Evolutionary conservation across 2,113 vertebrate species (phyloP), one percentile per base, ranked within the genome.

Genomic region (Neogale vison): DNA sequence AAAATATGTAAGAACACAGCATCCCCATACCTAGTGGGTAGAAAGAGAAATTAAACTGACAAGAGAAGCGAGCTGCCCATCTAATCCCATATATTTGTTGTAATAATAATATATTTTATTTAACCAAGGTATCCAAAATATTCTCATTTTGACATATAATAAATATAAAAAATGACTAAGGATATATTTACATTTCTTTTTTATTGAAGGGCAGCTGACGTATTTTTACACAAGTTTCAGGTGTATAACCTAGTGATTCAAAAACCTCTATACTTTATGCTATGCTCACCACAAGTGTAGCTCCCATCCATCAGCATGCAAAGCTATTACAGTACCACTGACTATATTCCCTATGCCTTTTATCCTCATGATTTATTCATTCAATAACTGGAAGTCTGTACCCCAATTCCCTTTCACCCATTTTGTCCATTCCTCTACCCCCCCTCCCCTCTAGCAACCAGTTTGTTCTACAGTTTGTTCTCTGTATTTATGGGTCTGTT

Each of bases 1-100:
- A 89, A 91, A 96, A 77, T 61, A 23, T 91, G 15, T 69, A 79
- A 65, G 67, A 97, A 87, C 61, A 71, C 26, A 93, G 77, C 17
- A 95, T 29, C 21, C 36, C 45, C 8, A n/a, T 24, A 31, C 7
- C 24, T 47, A 67, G 2, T 81, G 18, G 45, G 36, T 34, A 69
- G 57, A 65, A 95, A 82, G 55, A 77, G 20, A 95, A 94, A 88
- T 72, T 67, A 86, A 89, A 85, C 45, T 39, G 77, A 67, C 24
- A 36, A 80, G 24, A 34, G 26, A 91, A 2, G 9, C 61, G 88
- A 88, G 26, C 45, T 81, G 39, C 42, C 71, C 7, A 0, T 26
- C 15, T 39, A 36, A 71, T 42, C n/a, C 36, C 24, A 63, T 26
- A 45, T 31, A 52, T 79, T 79, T n/a, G 39, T 77, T 47, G 29